phyloP scores from a whole-genome alignment of 2,113 vertebrate genomes.

The Rhinoderma darwinii region DNA sequence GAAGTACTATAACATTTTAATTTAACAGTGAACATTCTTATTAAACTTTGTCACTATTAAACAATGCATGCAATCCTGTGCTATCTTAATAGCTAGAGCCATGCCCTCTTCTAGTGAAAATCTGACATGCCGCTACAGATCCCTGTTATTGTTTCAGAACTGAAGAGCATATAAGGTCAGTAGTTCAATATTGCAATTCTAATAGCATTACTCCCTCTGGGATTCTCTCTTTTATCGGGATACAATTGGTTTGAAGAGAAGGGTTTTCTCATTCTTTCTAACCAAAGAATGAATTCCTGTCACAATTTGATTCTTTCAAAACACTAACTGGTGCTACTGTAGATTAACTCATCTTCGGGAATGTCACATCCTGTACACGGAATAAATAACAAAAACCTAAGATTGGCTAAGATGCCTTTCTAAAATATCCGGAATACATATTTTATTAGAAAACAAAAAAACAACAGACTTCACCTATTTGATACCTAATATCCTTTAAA shows the following conservation, averaged over 20 bases:
- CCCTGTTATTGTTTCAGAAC: constrained; percentile 50
- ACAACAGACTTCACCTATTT: no score
- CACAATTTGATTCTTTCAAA: constrained; percentile 36
- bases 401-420: not conserved
- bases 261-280: constrained; percentile 3
- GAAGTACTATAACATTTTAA: constrained; percentile 21
- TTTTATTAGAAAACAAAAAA: no score
- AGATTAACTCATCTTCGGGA: constrained; percentile 14
- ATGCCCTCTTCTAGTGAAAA: constrained; percentile 38
- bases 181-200: constrained; percentile 57
- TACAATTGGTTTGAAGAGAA: constrained; percentile 34
- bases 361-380: not conserved
- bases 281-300: constrained; percentile 9
- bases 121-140: constrained; percentile 40
- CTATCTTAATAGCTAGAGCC: constrained; percentile 21
- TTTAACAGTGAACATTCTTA: constrained; percentile 46
- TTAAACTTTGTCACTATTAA: constrained; percentile 27
- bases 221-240: constrained; percentile 38
- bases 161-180: constrained; percentile 50
- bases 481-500: no score
- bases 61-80: not conserved
- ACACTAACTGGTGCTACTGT: constrained; percentile 15
- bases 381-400: not conserved
- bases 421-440: no score
- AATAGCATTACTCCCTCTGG: constrained; percentile 55